phyloP scores from a whole-genome alignment of 2,797 vertebrate species.

The Acestrorhynchus altus region DNA sequence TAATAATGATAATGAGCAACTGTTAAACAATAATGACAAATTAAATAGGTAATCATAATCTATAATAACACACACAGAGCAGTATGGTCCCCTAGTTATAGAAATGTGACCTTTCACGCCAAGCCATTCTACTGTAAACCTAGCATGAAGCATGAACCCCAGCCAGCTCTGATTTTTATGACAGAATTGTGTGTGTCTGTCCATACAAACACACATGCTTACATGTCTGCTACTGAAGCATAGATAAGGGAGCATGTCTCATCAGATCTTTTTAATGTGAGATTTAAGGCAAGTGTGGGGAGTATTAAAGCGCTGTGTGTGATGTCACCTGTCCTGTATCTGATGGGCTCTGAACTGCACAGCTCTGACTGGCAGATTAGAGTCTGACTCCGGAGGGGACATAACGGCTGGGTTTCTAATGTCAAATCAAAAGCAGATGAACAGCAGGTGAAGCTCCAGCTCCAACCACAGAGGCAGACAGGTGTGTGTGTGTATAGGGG shows the following conservation, averaged over 20 bases:
- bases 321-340: not conserved
- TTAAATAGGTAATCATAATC: too few species aligned
- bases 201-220: not conserved
- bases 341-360: constrained; percentile 5
- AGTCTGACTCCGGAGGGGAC: not conserved
- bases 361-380: constrained; percentile 16
- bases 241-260: not conserved
- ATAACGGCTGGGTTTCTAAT: not conserved
- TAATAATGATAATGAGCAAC: too few species aligned
- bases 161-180: constrained; percentile 13
- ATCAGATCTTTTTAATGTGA: not conserved
- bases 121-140: not conserved
- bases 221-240: not conserved
- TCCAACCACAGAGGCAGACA: not conserved
- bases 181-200: constrained; percentile 7
- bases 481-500: not conserved
- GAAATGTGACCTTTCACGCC: constrained; percentile 10
- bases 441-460: constrained; percentile 1
- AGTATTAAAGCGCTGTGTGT: not conserved
- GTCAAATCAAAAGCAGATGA: not conserved
- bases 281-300: not conserved
- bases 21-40: too few species aligned
- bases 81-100: not conserved
- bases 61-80: not conserved
- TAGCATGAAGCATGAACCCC: not conserved